A percentile compares a stretch with the other conserved stretches of the same genome.
Conservation (phyloP, 2,113 vertebrate species). For the Macrotus californicus region DNA sequence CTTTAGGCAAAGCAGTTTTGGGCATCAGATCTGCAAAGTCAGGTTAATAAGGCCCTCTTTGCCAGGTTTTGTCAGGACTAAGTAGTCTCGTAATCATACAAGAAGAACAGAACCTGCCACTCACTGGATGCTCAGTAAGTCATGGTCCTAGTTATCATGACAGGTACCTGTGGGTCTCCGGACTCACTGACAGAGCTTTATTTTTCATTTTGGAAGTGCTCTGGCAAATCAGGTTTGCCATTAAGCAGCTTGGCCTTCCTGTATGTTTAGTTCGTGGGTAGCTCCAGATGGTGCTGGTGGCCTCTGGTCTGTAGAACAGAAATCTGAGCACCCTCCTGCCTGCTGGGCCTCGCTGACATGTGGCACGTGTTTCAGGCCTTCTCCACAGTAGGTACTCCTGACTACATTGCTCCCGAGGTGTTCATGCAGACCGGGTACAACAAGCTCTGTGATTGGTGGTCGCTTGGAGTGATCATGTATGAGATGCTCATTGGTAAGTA, state of each 20-base stretch:
- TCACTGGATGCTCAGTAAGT: not conserved
- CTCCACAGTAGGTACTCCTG: slow-evolving; percentile 96
- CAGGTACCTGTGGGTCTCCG: not conserved
- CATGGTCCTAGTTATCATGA: not conserved
- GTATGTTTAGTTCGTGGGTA: not conserved
- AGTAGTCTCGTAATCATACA: not conserved
- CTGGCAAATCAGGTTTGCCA: not conserved
- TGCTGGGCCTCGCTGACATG: slow-evolving; percentile 22
- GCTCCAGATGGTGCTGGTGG: not conserved
- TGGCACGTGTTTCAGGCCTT: slow-evolving; percentile 86
- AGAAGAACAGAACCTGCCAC: not conserved
- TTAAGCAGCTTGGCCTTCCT: not conserved
- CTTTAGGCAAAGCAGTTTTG: not conserved
- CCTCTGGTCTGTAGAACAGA: not conserved
- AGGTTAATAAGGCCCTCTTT: not conserved
- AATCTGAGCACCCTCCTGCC: not conserved
- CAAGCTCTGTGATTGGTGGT: slow-evolving; percentile 99
- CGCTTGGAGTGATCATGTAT: slow-evolving; percentile 97
- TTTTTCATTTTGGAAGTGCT: not conserved
- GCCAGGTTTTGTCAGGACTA: not conserved
- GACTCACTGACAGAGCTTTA: not conserved
- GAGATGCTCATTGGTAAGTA: slow-evolving; percentile 97
- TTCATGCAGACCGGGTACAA: slow-evolving; percentile 99
- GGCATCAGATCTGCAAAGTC: not conserved
- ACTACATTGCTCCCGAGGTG: slow-evolving; percentile 97